These are phyloP conservation scores for Chloropsis cyanopogon DNA, from an alignment of 2,113 vertebrate species.

Conservation along the genomic window DNA sequence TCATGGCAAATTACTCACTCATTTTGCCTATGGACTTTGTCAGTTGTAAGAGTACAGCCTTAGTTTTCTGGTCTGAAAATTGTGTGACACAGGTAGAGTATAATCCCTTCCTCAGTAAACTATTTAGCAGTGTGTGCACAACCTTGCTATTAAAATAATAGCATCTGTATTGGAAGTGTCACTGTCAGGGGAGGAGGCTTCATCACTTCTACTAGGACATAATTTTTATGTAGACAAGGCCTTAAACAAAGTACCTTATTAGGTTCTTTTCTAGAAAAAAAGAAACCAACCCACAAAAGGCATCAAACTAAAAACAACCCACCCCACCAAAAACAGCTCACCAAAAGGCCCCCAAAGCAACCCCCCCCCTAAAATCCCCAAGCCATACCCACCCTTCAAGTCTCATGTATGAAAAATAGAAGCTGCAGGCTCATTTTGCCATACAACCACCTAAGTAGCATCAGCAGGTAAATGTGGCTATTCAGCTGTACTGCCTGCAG, in stretches of 20 bases:
- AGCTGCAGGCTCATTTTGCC: neutral
- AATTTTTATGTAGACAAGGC: neutral
- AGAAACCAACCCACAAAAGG: neutral
- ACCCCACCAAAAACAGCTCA: neutral
- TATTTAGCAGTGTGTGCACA: neutral
- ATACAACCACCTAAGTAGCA: neutral
- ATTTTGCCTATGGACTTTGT: neutral
- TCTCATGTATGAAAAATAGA: neutral
- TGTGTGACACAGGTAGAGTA: neutral
- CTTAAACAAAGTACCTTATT: neutral
- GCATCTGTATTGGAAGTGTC: neutral
- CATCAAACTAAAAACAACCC: neutral
- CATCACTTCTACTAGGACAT: neutral
- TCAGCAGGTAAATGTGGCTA: neutral
- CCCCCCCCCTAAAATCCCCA: accelerated
- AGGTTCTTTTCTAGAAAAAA: neutral
- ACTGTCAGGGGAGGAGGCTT: neutral
- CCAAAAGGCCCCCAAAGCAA: neutral
- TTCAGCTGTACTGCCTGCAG: neutral
- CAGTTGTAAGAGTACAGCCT: neutral
- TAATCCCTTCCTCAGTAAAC: neutral
- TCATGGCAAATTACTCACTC: neutral
- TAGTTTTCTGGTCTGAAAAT: neutral
- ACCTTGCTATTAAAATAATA: neutral
- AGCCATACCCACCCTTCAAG: neutral